Evolutionary conservation across 2,113 vertebrate species (phyloP).

Genomic region (Butorides virescens): DNA sequence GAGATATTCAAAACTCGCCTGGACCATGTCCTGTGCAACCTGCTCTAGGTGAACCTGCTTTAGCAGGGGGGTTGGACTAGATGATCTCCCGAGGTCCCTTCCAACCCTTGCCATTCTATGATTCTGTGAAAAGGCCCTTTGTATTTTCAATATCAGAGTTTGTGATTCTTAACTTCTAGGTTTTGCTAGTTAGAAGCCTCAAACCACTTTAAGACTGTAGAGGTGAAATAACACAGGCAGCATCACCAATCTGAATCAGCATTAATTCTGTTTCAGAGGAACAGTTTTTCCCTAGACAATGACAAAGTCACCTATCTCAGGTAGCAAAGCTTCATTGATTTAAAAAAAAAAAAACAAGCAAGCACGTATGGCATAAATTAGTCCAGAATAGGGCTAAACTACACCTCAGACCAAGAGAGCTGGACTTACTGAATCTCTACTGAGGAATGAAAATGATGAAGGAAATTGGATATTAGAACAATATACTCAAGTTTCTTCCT

Average conservation of each 20-base stretch:
- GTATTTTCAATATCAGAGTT: neutral
- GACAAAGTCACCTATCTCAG: neutral
- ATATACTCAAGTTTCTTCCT: neutral
- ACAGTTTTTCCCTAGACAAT: neutral
- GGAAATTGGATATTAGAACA: neutral
- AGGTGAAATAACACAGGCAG: neutral
- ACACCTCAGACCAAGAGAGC: neutral
- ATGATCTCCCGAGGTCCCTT: no score
- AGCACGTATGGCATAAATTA: neutral
- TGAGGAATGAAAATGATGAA: neutral
- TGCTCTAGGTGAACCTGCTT: no score
- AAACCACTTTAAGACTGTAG: neutral
- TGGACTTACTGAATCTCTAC: neutral
- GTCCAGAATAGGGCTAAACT: conserved; percentile 36
- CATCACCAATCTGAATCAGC: neutral
- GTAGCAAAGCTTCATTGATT: neutral
- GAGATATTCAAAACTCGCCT: no score
- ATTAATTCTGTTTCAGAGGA: neutral
- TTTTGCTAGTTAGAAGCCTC: neutral
- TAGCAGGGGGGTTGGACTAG: no score
- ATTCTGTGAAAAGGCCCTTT: neutral
- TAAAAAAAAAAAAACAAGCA: neutral
- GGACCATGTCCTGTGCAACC: no score
- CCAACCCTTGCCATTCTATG: no score
- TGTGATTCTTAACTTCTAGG: neutral